A percentile compares a stretch with the other conserved stretches of the same genome.
Evolutionary conservation across 2,888 invertebrate species (phyloP).

Genomic region (Tethea ocularis): DNA sequence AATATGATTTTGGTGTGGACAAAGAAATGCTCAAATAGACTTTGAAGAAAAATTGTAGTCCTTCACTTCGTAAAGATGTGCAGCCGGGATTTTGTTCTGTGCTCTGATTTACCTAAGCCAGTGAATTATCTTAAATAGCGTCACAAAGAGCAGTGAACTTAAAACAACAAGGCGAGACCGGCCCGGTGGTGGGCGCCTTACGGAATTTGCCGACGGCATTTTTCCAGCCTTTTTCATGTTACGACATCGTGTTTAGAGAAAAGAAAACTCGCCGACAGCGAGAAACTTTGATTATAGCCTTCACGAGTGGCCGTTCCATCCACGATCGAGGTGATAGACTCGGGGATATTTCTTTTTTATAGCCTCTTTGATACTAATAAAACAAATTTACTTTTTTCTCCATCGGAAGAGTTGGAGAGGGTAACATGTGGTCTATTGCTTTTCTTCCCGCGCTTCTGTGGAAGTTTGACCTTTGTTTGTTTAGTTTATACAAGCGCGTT

Average conservation of each 20-base stretch:
- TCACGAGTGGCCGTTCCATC: constrained; percentile 76
- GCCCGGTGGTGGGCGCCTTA: constrained; percentile 54
- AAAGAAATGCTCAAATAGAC: constrained; percentile 22
- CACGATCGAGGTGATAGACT: constrained; percentile 79
- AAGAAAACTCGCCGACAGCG: constrained; percentile 79
- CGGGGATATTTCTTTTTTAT: constrained; percentile 78
- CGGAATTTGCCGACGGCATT: constrained; percentile 75
- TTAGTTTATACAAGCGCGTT: constrained; percentile 43
- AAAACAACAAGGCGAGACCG: constrained; percentile 66
- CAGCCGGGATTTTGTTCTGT: constrained; percentile 15
- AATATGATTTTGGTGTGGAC: constrained; percentile 2
- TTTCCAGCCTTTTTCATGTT: constrained; percentile 80
- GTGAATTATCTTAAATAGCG: constrained; percentile 65
- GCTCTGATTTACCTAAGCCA: constrained; percentile 56
- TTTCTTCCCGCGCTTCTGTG: constrained; percentile 54
- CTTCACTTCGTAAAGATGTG: constrained; percentile 29
- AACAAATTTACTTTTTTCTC: constrained; percentile 77
- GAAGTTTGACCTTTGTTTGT: constrained; percentile 68
- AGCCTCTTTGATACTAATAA: constrained; percentile 79
- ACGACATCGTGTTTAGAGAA: constrained; percentile 81
- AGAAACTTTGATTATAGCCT: constrained; percentile 82
- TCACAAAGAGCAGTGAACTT: constrained; percentile 66
- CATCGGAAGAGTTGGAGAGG: constrained; percentile 60
- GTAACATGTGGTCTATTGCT: constrained; percentile 70
- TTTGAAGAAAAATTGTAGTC: constrained; percentile 32